Evolutionary conservation across 2,888 invertebrate species (phyloP), one percentile per base, ranked within the genome.

Genomic region (Netelia inedita): DNA sequence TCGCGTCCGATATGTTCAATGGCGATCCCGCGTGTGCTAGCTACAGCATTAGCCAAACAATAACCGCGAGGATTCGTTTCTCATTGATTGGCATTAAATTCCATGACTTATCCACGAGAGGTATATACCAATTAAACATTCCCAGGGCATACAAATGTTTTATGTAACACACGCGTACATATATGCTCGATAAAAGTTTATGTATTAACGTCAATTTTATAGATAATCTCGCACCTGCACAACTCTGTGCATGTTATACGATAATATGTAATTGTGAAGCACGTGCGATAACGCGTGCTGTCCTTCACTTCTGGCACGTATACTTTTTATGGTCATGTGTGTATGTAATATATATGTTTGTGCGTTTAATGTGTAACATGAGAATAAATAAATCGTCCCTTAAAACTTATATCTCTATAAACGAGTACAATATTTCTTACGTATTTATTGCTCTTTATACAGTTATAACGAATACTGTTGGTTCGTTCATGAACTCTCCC

Each of bases 351-450:
- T 53, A 66, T 21, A 68, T 21, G 21, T 43, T 14, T 14, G 46
- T 46, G 21, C 21, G 43, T 21, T 21, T 23, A 21, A 50, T n/a
- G 19, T 10, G 16, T 57, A 57, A 69, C 16, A n/a, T 55, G 41
- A 61, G 14, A 82, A 78, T 78, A 68, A 82, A 82, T 78, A 73
- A 78, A 73, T 41, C 66, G 71, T 76, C 57, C 76, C 63, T 2
- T 65, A 28, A 53, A 57, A 71, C 21, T 76, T 78, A 66, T 35
- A 19, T 14, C 35, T 59, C 68, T 65, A 53, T 61, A 43, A 61
- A 66, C 53, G 41, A 59, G 72, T 68, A 50, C 61, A 50, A 28
- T 69, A 53, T 19, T 50, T 53, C 41, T 41, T 1, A 41, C 66
- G 59, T 61, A 28, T 50, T 55, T 11, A 10, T 41, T 43, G 2